Evolutionary conservation across 2,888 invertebrate species (phyloP).

Genomic region (Meloe dianella): DNA sequence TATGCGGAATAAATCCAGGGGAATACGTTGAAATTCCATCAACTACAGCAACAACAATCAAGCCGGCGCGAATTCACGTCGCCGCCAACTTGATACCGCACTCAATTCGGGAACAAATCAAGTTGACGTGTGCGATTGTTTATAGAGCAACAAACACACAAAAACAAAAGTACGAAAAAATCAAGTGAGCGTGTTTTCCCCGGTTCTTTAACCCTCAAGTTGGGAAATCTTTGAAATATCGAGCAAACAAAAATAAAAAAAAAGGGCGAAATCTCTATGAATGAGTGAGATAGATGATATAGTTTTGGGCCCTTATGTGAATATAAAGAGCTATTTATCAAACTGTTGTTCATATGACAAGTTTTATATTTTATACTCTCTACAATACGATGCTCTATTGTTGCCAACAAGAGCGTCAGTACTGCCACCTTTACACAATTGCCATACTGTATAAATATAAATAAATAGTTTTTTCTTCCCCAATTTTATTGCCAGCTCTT

Average conservation of each 20-base stretch:
- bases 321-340: conserved; percentile 53
- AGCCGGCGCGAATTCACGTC: background rate
- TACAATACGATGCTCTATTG: conserved; percentile 40
- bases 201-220: background rate
- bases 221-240: conserved; percentile 3
- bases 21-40: conserved; percentile 11
- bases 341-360: conserved; percentile 54
- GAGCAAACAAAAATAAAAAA: background rate
- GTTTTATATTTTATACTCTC: conserved; percentile 56
- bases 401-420: conserved; percentile 41
- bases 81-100: background rate
- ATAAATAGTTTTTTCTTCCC: conserved; percentile 44
- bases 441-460: conserved; percentile 54
- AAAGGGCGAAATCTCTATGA: background rate
- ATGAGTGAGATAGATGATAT: background rate
- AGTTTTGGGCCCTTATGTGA: conserved; percentile 34
- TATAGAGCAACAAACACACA: background rate
- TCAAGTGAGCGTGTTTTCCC: background rate
- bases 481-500: background rate
- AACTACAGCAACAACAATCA: background rate
- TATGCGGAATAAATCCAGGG: conserved; percentile 13
- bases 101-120: background rate
- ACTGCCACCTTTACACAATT: conserved; percentile 51
- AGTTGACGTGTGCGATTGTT: background rate
- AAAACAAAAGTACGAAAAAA: background rate